Conservation (phyloP, 2,797 vertebrate species). For the Alectoris magna region DNA sequence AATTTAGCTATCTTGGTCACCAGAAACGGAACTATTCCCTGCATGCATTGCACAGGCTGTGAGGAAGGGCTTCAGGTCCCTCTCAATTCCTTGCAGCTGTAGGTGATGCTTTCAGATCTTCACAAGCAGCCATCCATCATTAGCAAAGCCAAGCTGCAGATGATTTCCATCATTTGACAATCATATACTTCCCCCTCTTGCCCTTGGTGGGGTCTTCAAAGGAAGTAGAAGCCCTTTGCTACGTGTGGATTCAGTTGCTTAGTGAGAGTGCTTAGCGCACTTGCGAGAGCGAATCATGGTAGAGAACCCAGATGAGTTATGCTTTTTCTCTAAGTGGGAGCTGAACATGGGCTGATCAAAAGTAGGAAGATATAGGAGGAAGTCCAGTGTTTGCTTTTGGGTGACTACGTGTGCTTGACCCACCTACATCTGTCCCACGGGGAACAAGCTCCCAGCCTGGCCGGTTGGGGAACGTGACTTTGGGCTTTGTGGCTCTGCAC, state of each 20-base stretch:
- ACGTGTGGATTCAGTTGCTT: neutral
- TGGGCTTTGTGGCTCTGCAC: accelerated
- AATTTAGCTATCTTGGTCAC: neutral
- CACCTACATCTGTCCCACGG: neutral
- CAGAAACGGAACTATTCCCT: neutral
- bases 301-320: neutral
- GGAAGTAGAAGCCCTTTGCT: neutral
- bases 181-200: neutral
- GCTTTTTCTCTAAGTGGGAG: accelerated
- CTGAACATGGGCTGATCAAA: neutral
- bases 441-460: accelerated
- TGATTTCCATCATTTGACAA: slow-evolving; percentile 58
- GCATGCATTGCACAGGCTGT: neutral
- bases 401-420: neutral
- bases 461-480: neutral
- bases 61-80: neutral
- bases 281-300: accelerated
- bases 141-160: slow-evolving; percentile 59
- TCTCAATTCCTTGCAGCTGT: neutral
- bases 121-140: slow-evolving; percentile 50
- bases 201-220: neutral
- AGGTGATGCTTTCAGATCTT: slow-evolving; percentile 17
- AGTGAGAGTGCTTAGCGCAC: neutral
- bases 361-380: neutral
- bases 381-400: neutral